phyloP scores from a whole-genome alignment of 2,888 invertebrate species.

The Dryococelus australis region DNA sequence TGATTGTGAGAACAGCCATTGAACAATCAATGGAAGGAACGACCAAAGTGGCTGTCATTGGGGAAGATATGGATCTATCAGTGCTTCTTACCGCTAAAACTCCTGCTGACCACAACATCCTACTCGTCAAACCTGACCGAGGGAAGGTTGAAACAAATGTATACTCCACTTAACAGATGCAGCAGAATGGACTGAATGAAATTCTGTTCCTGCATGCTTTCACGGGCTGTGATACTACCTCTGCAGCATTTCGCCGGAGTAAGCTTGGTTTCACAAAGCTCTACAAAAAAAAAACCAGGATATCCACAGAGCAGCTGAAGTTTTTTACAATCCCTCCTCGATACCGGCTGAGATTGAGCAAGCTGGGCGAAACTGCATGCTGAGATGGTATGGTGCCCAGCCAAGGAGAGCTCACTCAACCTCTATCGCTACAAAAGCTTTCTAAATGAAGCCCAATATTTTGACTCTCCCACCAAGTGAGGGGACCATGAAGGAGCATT shows the following conservation, averaged over 20 bases:
- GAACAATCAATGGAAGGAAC: no score
- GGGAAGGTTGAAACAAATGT: neutral
- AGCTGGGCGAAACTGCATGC: neutral
- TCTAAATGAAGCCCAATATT: no score
- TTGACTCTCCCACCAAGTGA: no score
- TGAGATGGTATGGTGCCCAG: neutral
- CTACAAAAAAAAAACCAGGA: neutral
- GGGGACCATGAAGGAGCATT: no score
- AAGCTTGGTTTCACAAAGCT: neutral
- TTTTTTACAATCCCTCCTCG: neutral
- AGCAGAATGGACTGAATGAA: neutral
- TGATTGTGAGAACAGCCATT: no score
- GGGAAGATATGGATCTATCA: no score
- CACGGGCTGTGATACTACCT: neutral
- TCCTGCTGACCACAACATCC: no score
- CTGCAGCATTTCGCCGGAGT: neutral
- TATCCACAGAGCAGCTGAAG: neutral
- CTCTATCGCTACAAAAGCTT: no score
- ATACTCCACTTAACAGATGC: no score
- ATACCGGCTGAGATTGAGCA: neutral
- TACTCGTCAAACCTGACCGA: neutral
- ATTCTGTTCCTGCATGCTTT: conserved; percentile 19
- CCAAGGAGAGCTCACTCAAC: no score
- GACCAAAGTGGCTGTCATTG: no score
- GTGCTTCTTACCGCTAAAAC: no score